Percentiles rank a stretch among this genome's conserved stretches.
Evolutionary conservation across 2,888 invertebrate genomes (phyloP).

Genomic region (Sturmia bella): DNA sequence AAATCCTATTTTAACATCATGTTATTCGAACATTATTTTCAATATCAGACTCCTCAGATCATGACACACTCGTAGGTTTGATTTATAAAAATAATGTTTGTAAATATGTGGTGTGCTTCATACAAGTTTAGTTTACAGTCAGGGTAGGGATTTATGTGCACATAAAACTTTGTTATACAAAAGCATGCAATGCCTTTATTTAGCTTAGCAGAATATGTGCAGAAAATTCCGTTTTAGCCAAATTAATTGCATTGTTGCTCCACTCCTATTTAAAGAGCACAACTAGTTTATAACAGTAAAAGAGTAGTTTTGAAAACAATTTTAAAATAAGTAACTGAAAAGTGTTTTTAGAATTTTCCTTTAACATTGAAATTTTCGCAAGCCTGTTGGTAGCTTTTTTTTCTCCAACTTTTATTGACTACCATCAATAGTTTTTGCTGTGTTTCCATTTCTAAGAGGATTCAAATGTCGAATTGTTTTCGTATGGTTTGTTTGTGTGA

Average conservation of each 20-base stretch:
- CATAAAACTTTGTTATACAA: no score
- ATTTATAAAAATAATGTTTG: constrained; percentile 8
- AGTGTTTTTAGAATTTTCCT: background rate
- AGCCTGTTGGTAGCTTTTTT: background rate
- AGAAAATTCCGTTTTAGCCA: no score
- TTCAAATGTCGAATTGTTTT: constrained; percentile 59
- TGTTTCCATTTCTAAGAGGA: constrained; percentile 58
- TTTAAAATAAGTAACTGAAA: background rate
- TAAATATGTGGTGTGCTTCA: constrained; percentile 3
- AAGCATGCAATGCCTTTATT: no score
- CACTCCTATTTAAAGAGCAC: no score
- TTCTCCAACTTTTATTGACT: constrained; percentile 31
- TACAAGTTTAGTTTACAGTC: no score
- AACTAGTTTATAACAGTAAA: no score
- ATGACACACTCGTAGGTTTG: background rate
- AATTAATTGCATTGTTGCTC: no score
- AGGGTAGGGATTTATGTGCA: no score
- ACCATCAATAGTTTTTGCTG: constrained; percentile 17
- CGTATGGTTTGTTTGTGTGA: background rate
- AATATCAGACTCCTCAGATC: constrained; percentile 32
- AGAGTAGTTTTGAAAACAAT: background rate
- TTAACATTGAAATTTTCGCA: no score
- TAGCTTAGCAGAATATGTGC: no score
- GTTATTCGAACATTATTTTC: constrained; percentile 60
- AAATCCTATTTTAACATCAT: constrained; percentile 67